phyloP scores from a whole-genome alignment of 1,140 invertebrate species.

The Trialeurodes vaporariorum region DNA sequence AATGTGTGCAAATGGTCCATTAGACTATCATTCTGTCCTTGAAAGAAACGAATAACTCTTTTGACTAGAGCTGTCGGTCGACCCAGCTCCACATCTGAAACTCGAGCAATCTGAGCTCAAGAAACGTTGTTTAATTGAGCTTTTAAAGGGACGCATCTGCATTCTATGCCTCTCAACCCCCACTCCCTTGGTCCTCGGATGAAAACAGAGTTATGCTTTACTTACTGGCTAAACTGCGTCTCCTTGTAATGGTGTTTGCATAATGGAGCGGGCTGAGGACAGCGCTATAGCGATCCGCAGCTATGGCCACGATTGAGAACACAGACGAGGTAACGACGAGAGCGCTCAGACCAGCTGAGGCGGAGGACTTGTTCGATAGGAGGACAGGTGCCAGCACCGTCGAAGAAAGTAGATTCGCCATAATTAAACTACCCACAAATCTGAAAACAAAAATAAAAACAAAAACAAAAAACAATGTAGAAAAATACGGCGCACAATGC shows the following conservation, averaged over 20 bases:
- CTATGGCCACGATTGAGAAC: conserved; percentile 41
- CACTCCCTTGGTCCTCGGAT: too few species aligned
- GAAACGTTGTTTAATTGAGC: too few species aligned
- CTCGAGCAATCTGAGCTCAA: too few species aligned
- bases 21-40: too few species aligned
- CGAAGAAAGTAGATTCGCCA: conserved; percentile 41
- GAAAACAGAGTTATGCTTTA: too few species aligned
- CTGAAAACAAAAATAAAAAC: conserved; percentile 23
- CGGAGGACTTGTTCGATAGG: conserved; percentile 33
- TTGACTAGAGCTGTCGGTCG: too few species aligned
- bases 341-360: conserved; percentile 35
- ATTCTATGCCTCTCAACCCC: too few species aligned
- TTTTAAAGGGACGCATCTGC: too few species aligned
- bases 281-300: conserved; percentile 42
- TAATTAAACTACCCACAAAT: conserved; percentile 43
- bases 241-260: conserved; percentile 38
- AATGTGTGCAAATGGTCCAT: too few species aligned
- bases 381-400: conserved; percentile 39
- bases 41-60: too few species aligned
- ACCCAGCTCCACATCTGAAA: too few species aligned
- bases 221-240: conserved; percentile 25
- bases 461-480: conserved; percentile 4
- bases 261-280: conserved; percentile 44
- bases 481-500: not conserved
- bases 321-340: conserved; percentile 38